Base-by-base conservation (phyloP, 2,888 invertebrate species). In the Sepioteuthis lessoniana region DNA sequence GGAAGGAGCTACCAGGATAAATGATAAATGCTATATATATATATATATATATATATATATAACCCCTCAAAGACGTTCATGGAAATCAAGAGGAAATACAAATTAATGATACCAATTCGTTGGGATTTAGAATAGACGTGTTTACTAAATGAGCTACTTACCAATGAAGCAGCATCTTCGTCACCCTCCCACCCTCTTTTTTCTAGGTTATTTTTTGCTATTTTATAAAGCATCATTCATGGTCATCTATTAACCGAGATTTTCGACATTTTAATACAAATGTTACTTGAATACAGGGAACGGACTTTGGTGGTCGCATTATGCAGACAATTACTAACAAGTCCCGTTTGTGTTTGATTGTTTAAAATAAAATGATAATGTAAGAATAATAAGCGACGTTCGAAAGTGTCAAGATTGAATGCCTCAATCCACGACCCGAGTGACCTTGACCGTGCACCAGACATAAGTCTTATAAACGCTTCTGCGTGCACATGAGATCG, bases 201-300 rank as follows among this genome's bases (percentile, higher is more conserved):
- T 16, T 13, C 76, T n/a, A 10, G 31, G 76, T 76, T 76, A 16
- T 35, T 7, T n/a, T 76, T 76, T 35, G 19, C n/a, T 35, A 55
- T 55, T 76, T 76, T 13, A 13, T 1, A 19, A n/a, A 76, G n/a
- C 76, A 13, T 76, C n/a, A 76, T 76, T 76, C 76, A 76, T 35
- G 76, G 76, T n/a, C 76, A 76, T 76, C n/a, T 76, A 76, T 76
- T 35, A 76, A 76, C 76, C 76, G n/a, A 76, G n/a, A 76, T 76
- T 76, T 76, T 76, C n/a, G 19, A 16, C 76, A 10, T 76, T 76
- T 76, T 35, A 13, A 76, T 35, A 35, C n/a, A 35, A 76, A 31
- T 35, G 10, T 76, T 76, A 19, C 3, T 76, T 76, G 76, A n/a
- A 76, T 76, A 76, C n/a, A 76, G n/a, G n/a, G 16, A 76, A 76